A percentile compares a stretch with the other conserved stretches of the same genome.
Conservation (phyloP, 2,113 vertebrate species). For the Osmerus mordax region DNA sequence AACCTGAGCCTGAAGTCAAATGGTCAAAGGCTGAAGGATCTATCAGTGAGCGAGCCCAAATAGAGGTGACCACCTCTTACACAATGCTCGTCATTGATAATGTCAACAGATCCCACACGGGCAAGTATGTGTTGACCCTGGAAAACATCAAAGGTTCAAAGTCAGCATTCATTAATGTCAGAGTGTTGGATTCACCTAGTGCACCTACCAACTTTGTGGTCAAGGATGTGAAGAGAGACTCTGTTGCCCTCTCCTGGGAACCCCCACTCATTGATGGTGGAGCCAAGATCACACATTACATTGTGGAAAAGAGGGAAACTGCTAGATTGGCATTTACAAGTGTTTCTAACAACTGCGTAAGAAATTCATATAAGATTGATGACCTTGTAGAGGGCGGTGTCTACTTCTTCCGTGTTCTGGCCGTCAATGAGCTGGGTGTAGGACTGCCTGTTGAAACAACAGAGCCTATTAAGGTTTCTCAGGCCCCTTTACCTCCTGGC, state of each 20-base stretch:
- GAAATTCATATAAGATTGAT: slow-evolving; percentile 87
- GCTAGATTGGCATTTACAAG: slow-evolving; percentile 94
- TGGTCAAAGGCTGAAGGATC: slow-evolving; percentile 92
- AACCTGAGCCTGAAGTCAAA: slow-evolving; percentile 94
- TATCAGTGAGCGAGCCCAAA: slow-evolving; percentile 87
- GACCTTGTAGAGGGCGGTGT: slow-evolving; percentile 88
- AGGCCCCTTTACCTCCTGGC: slow-evolving; percentile 89
- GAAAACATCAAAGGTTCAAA: slow-evolving; percentile 94
- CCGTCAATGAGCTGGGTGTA: slow-evolving; percentile 91
- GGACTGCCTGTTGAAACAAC: slow-evolving; percentile 85
- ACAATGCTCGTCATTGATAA: slow-evolving; percentile 97
- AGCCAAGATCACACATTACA: slow-evolving; percentile 94
- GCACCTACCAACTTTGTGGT: slow-evolving; percentile 86
- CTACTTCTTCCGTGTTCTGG: slow-evolving; percentile 94
- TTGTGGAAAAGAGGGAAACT: slow-evolving; percentile 94
- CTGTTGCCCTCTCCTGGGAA: slow-evolving; percentile 89
- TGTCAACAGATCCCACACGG: slow-evolving; percentile 94
- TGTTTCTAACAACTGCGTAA: slow-evolving; percentile 87
- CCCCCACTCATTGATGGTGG: slow-evolving; percentile 95
- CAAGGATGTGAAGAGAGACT: slow-evolving; percentile 90
- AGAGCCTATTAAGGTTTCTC: slow-evolving; percentile 87
- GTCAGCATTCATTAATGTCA: slow-evolving; percentile 94
- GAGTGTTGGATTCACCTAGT: slow-evolving; percentile 95
- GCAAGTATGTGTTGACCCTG: slow-evolving; percentile 90
- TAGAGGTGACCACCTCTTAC: slow-evolving; percentile 93